Evolutionary conservation across 2,888 invertebrate genomes (phyloP), one percentile per base, ranked within the genome.

Genomic region (Margaritifera margaritifera): DNA sequence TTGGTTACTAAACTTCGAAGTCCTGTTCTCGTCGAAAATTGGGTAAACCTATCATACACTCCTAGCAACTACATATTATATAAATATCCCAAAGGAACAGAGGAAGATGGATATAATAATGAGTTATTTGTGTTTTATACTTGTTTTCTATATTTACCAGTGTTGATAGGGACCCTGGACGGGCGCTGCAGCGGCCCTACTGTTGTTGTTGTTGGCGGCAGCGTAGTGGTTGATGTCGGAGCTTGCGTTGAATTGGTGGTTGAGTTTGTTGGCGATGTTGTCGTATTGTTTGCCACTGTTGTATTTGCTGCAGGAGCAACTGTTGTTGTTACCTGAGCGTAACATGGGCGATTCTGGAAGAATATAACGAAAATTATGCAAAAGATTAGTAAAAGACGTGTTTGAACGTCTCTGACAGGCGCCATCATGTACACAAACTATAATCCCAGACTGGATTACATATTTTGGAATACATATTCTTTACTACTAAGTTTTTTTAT

Each of bases 401-500:
- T 27, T 27, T 51, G 27, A 20, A n/a, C 15, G 18, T n/a, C 58
- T 65, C 51, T n/a, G 55, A 68, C 58, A 64, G 60, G 70, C 72
- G 70, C 75, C 70, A 72, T 75, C 66, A 70, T 72, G 66, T 72
- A 70, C 60, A 72, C 75, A 67, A 75, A 60, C 42, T 42, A 15
- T 42, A 42, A 42, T 11, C 15, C 8, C 8, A 2, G 42, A 42
- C 42, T 42, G 42, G 42, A 42, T 42, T 42, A 42, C 42, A 15
- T 42, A 15, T 42, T 42, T 0, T 6, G 2, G 42, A 42, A 42
- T 0, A 42, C 15, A 15, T 15, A 4, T 1, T 42, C 15, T 42
- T 15, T 15, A 3, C 3, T 15, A 15, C 15, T 42, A 15, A 42
- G 11, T 2, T 42, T 4, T 42, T 42, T n/a, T n/a, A n/a, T n/a